Percentiles rank a stretch among this genome's conserved stretches.
phyloP scores from a whole-genome alignment of 1,140 invertebrate genomes.

The Caenorhabditis remanei region DNA sequence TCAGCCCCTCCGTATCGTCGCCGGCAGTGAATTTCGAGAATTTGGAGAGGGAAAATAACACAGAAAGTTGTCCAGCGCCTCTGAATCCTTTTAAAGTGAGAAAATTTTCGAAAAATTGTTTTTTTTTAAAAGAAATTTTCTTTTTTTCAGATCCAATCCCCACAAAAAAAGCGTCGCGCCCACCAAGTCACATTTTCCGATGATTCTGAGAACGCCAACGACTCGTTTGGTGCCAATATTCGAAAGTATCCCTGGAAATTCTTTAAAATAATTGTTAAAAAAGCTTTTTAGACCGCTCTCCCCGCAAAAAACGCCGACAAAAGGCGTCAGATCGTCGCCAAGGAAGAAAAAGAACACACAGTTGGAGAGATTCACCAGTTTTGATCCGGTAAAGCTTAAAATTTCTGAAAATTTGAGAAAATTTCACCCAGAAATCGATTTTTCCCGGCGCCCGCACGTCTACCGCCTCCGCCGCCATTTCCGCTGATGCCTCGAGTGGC shows the following conservation, averaged over 20 bases:
- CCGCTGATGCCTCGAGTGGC: too few species aligned
- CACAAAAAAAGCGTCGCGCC: neutral
- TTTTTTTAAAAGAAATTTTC: too few species aligned
- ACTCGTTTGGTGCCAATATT: slow-evolving; percentile 17
- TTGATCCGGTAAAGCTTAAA: slow-evolving; percentile 19
- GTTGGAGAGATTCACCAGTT: slow-evolving; percentile 7
- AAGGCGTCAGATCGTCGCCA: neutral
- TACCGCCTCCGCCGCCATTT: too few species aligned
- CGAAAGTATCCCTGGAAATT: neutral
- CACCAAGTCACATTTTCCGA: neutral
- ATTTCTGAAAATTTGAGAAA: too few species aligned
- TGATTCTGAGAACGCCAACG: neutral
- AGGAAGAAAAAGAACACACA: slow-evolving; percentile 22
- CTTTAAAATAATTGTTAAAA: neutral
- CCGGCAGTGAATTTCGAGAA: neutral
- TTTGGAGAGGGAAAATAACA: too few species aligned
- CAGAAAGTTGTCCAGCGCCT: slow-evolving; percentile 11
- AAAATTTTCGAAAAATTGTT: too few species aligned
- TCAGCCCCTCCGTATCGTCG: neutral
- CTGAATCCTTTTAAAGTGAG: neutral
- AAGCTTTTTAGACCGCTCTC: neutral
- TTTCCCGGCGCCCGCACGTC: neutral
- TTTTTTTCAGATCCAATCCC: neutral
- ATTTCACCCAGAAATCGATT: too few species aligned
- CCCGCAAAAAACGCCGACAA: neutral